Evolutionary conservation across 2,888 invertebrate species (phyloP).

Genomic region (Sphinx pinastri): DNA sequence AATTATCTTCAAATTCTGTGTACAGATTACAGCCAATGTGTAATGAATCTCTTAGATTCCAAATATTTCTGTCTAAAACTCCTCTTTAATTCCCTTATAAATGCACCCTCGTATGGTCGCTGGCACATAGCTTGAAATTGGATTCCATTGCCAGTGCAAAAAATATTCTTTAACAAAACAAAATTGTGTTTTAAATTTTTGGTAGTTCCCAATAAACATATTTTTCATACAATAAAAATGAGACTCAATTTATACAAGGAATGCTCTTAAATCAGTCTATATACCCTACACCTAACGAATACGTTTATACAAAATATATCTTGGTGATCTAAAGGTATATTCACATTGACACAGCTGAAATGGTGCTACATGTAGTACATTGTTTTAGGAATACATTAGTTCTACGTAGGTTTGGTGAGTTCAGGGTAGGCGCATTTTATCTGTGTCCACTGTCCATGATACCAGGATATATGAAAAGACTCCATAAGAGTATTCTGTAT

Average conservation of each 20-base stretch:
- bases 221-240: not conserved
- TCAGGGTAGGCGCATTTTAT: too few relatives aligned
- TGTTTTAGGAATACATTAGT: too few relatives aligned
- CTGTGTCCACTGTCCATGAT: not conserved
- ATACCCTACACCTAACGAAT: constrained; percentile 23
- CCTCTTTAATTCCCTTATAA: not conserved
- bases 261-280: constrained; percentile 28
- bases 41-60: not conserved
- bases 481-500: too few relatives aligned
- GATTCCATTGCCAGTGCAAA: too few relatives aligned
- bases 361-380: too few relatives aligned
- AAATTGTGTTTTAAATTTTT: not conserved
- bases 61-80: not conserved
- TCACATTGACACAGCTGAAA: too few relatives aligned
- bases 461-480: not conserved
- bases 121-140: too few relatives aligned
- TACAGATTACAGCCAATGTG: too few relatives aligned
- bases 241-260: constrained; percentile 25
- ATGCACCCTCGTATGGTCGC: too few relatives aligned
- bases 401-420: too few relatives aligned
- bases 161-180: not conserved
- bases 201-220: not conserved
- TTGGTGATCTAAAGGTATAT: too few relatives aligned
- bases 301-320: not conserved
- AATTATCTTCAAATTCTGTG: too few relatives aligned